These are phyloP conservation scores for Pagrus major DNA, from an alignment of 2,113 vertebrate genomes.

Conservation along the genomic window DNA sequence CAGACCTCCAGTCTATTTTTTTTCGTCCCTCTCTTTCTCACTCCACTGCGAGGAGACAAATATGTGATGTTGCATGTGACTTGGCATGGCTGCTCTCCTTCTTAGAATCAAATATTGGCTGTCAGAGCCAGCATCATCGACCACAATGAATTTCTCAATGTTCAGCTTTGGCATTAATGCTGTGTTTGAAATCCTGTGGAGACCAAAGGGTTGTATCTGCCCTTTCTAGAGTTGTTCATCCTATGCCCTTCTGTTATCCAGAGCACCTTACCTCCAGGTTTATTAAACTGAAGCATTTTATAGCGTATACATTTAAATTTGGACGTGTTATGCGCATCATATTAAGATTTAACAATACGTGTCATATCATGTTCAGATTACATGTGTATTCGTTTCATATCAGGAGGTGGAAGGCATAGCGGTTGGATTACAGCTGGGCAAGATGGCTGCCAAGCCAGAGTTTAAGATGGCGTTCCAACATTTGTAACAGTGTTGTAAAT, in stretches of 20 bases:
- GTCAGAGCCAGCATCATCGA: constrained; percentile 1
- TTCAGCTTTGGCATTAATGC: not conserved
- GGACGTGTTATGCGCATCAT: no score
- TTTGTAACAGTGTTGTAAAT: no score
- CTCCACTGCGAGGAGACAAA: not conserved
- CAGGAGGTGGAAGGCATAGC: no score
- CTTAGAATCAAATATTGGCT: not conserved
- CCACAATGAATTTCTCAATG: not conserved
- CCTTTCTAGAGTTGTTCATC: not conserved
- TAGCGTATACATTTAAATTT: no score
- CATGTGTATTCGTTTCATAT: no score
- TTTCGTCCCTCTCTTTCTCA: not conserved
- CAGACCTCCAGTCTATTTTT: not conserved
- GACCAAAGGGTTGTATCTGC: not conserved
- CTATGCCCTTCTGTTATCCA: not conserved
- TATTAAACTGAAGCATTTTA: constrained; percentile 13
- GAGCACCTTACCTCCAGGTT: not conserved
- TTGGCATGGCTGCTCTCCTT: not conserved
- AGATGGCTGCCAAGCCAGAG: no score
- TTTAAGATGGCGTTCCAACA: no score
- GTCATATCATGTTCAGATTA: no score
- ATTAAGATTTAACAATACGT: no score
- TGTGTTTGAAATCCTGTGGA: not conserved
- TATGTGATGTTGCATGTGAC: not conserved
- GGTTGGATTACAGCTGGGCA: no score